Percentiles rank a stretch among this genome's conserved stretches.
Conservation (phyloP, 2,797 vertebrate species). For the Gambelia wislizenii region DNA sequence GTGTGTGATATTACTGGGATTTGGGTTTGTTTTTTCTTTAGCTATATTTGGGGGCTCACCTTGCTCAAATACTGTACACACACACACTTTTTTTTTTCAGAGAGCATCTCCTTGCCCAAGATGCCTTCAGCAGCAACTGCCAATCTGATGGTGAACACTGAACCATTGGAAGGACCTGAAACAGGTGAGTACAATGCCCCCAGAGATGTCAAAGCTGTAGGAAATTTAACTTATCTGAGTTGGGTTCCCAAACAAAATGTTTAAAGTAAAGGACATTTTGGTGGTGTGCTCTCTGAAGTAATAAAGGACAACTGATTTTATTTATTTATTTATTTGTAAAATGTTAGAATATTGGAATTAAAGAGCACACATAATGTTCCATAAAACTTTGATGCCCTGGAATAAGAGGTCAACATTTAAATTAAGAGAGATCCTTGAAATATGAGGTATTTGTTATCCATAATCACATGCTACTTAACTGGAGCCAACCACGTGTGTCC, state of each 20-base stretch:
- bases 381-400: background rate
- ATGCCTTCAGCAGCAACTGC: constrained; percentile 51
- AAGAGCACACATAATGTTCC: background rate
- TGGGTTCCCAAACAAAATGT: background rate
- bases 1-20: background rate
- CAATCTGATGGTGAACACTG: constrained; percentile 75
- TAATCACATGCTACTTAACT: background rate
- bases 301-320: background rate
- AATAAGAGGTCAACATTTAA: background rate
- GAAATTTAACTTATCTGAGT: background rate
- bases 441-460: background rate
- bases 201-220: background rate
- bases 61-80: background rate
- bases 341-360: background rate
- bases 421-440: background rate
- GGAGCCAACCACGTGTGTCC: background rate
- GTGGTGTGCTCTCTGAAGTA: background rate
- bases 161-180: constrained; percentile 82
- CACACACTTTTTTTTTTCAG: constrained; percentile 58
- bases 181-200: constrained; percentile 78
- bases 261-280: background rate
- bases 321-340: no score
- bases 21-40: background rate
- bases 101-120: constrained; percentile 32
- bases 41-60: background rate